A percentile compares a stretch with the other conserved stretches of the same genome.
Conservation (phyloP, 2,113 vertebrate genomes). For the Xiphias gladius region DNA sequence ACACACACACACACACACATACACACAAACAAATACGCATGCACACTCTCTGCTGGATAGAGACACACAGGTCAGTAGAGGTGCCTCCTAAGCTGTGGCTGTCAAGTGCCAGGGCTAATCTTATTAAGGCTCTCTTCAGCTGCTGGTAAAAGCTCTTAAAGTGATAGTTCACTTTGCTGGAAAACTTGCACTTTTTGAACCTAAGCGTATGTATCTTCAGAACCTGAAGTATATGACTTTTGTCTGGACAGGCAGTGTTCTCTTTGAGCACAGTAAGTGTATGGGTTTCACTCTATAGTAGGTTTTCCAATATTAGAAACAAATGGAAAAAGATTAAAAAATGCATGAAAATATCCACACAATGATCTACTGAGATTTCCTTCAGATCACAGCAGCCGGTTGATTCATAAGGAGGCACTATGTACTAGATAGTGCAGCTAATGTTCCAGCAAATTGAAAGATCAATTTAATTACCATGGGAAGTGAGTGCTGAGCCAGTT, state of each 20-base stretch:
- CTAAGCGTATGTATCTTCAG: not conserved
- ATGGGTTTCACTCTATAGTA: not conserved
- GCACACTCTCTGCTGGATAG: slow-evolving; percentile 51
- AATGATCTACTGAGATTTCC: not conserved
- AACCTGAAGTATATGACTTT: not conserved
- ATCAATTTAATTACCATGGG: slow-evolving; percentile 21
- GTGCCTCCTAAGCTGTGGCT: slow-evolving; percentile 71
- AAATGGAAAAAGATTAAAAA: not conserved
- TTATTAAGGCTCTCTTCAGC: slow-evolving; percentile 75
- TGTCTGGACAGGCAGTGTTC: not conserved
- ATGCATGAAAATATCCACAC: not conserved
- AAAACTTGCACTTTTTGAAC: slow-evolving; percentile 28
- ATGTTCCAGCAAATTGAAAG: slow-evolving; percentile 25
- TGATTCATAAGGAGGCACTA: slow-evolving; percentile 8
- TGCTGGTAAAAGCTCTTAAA: slow-evolving; percentile 64
- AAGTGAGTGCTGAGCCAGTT: slow-evolving; percentile 11
- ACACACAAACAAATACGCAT: slow-evolving; percentile 43
- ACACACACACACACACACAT: slow-evolving; percentile 37
- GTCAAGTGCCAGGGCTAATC: slow-evolving; percentile 80
- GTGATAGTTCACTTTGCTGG: slow-evolving; percentile 48
- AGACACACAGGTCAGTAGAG: slow-evolving; percentile 70
- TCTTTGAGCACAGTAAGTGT: not conserved
- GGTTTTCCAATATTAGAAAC: not conserved
- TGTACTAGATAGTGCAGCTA: not conserved
- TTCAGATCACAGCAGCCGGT: not conserved